Percentiles rank a stretch among this genome's conserved stretches.
phyloP scores from a whole-genome alignment of 2,888 invertebrate species.

The Stictocephala bisonia region DNA sequence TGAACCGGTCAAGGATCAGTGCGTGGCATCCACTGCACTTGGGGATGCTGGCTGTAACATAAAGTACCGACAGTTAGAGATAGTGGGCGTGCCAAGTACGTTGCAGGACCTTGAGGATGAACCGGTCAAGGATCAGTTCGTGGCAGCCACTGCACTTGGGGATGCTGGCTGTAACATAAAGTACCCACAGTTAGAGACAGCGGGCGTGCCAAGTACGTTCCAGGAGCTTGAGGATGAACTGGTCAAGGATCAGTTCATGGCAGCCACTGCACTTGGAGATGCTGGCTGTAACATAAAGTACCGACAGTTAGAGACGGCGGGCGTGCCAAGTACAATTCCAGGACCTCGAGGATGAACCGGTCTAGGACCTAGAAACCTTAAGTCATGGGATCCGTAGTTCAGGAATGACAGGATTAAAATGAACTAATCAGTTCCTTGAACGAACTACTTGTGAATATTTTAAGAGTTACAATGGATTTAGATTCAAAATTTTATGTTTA shows the following conservation, averaged over 20 bases:
- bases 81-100: no score
- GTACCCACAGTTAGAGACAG: no score
- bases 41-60: conserved; percentile 90
- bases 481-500: no score
- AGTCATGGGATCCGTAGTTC: no score
- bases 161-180: conserved; percentile 90
- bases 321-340: conserved; percentile 93
- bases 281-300: conserved; percentile 92
- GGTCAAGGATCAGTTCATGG: conserved; percentile 94
- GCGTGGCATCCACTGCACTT: conserved; percentile 98
- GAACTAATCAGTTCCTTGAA: no score
- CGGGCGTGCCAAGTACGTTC: no score
- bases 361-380: no score
- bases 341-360: conserved; percentile 95
- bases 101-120: conserved; percentile 95
- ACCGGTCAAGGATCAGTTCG: conserved; percentile 95
- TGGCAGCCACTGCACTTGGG: conserved; percentile 98
- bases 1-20: conserved; percentile 95
- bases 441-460: no score
- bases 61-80: no score
- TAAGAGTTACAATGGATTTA: no score
- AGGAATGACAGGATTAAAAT: no score
- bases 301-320: no score
- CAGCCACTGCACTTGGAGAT: conserved; percentile 98
- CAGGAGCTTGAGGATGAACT: conserved; percentile 95